phyloP scores from a whole-genome alignment of 2,888 invertebrate genomes.

The Calliscelio sp. region DNA sequence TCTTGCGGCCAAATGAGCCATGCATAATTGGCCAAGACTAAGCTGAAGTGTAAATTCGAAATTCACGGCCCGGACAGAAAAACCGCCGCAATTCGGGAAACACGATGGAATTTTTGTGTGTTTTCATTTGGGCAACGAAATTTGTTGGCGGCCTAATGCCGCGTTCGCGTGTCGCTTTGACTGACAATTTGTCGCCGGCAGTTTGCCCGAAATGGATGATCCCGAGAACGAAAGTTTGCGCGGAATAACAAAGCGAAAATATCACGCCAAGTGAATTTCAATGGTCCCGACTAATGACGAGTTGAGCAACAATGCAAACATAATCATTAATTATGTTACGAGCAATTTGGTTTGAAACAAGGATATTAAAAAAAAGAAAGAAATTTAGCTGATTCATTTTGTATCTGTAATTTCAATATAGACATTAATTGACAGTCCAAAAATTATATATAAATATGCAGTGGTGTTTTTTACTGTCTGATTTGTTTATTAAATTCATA shows the following conservation, averaged over 20 bases:
- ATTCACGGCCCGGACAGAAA: slow-evolving; percentile 13
- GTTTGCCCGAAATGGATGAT: slow-evolving; percentile 56
- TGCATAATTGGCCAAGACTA: slow-evolving; percentile 31
- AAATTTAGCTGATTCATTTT: no score
- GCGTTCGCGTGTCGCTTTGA: slow-evolving; percentile 59
- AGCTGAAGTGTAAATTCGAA: slow-evolving; percentile 21
- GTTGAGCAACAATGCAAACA: not conserved
- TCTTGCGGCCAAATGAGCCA: slow-evolving; percentile 21
- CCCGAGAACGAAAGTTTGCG: slow-evolving; percentile 47
- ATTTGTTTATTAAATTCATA: no score
- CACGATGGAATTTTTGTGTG: no score
- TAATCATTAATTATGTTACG: not conserved
- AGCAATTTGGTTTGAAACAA: not conserved
- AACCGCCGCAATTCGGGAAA: slow-evolving; percentile 35
- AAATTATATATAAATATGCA: no score
- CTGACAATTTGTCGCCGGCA: slow-evolving; percentile 58
- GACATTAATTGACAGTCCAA: no score
- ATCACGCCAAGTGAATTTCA: slow-evolving; percentile 35
- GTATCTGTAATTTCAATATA: no score
- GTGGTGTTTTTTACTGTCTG: no score
- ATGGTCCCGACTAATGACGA: slow-evolving; percentile 39
- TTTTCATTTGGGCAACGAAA: no score
- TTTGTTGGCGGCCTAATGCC: slow-evolving; percentile 61
- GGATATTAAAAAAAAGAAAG: no score
- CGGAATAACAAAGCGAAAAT: slow-evolving; percentile 42